Base-by-base conservation (phyloP, 1,140 invertebrate genomes). In the Antheraea pernyi region DNA sequence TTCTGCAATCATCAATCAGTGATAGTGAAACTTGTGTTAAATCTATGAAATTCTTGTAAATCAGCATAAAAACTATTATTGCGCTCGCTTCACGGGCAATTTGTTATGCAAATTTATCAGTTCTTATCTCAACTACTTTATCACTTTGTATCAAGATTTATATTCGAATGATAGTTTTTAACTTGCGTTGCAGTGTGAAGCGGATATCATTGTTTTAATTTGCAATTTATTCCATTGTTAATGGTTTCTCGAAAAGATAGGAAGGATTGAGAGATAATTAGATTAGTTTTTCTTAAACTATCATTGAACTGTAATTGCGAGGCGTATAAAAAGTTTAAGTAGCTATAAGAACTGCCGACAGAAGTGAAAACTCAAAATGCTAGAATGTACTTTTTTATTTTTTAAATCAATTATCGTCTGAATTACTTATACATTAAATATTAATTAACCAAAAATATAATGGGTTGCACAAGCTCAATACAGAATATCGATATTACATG, bases 41-140 rank as follows among this genome's bases (percentile, higher is more conserved):
- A 53, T 53, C 46, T 16, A 53, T 53, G 13, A 53, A 53, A 53
- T 6, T 9, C 46, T 53, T 16, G 46, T 53, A 53, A 53, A 53
- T 53, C 46, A 53, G 46, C 46, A 53, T 53, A 53, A 53, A 53
- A 53, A 53, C 11, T n/a, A 53, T 16, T 53, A 53, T 53, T 53
- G 46, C 46, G 13, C 16, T 53, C 46, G 16, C 46, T 53, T 53
- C 46, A 53, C 46, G 16, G 46, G 11, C 46, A 53, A 53, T 53
- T n/a, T 16, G 46, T 53, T 53, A 53, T 53, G 46, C 46, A 53
- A 53, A 53, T 53, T 53, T 13, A 53, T 53, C 46, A 10, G 0
- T 53, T 16, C 46, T 13, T 53, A 53, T 53, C 46, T 53, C 4
- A 16, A 13, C 11, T 0, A 53, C 46, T 53, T 16, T 53, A 53